These are phyloP conservation scores for Sylvia atricapilla DNA, from an alignment of 2,113 vertebrate genomes.

Conservation along the genomic window DNA sequence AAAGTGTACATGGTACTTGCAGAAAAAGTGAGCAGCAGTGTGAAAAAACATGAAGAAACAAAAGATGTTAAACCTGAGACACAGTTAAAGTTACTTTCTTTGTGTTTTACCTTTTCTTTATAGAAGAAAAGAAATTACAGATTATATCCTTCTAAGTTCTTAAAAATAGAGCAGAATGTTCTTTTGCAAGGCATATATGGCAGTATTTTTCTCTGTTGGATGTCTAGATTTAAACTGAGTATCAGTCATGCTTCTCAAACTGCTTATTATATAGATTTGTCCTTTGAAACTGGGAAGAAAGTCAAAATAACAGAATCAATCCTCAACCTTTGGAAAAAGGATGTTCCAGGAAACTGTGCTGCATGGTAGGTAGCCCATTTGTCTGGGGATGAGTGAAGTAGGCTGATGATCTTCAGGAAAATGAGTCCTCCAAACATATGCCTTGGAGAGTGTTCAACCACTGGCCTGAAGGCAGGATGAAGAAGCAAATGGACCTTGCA, in stretches of 20 bases:
- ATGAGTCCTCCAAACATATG: background rate
- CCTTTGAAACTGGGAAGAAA: background rate
- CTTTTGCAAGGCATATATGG: background rate
- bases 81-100: background rate
- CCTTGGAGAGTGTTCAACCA: background rate
- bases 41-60: background rate
- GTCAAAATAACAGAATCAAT: background rate
- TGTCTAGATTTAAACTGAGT: background rate
- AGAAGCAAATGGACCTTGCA: background rate
- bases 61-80: background rate
- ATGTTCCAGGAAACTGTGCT: background rate
- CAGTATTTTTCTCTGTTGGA: background rate
- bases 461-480: background rate
- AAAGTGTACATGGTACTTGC: background rate
- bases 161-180: background rate
- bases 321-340: background rate
- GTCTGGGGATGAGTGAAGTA: background rate
- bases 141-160: background rate
- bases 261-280: background rate
- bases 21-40: background rate
- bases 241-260: background rate
- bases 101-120: background rate
- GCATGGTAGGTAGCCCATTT: background rate
- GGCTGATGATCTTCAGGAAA: background rate
- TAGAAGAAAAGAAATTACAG: background rate